Evolutionary conservation across 2,113 vertebrate genomes (phyloP).

Genomic region (Tamias sibiricus): DNA sequence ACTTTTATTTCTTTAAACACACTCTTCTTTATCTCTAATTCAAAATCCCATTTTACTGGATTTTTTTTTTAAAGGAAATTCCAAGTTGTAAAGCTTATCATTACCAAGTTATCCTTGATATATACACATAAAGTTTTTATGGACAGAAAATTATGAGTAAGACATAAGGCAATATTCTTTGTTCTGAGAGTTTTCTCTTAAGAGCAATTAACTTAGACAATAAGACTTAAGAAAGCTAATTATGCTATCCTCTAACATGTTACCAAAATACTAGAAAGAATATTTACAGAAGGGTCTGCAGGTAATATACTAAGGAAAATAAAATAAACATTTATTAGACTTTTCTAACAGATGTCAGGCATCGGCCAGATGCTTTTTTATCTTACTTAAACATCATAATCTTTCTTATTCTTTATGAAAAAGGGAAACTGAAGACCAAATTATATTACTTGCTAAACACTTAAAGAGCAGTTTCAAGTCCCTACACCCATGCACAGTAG

Average conservation of each 20-base stretch:
- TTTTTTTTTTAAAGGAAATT: background rate
- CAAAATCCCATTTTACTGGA: constrained; percentile 16
- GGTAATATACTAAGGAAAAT: background rate
- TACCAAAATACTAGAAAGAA: background rate
- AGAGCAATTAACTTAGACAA: background rate
- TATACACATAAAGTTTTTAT: background rate
- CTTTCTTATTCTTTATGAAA: constrained; percentile 21
- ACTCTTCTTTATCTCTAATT: background rate
- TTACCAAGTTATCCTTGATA: background rate
- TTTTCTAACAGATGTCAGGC: background rate
- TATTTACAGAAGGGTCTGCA: constrained; percentile 4
- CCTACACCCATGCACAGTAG: background rate
- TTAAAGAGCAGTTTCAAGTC: background rate
- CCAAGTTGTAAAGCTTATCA: background rate
- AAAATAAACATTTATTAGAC: background rate
- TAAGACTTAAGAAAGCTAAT: background rate
- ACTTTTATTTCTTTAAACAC: background rate
- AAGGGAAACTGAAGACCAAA: background rate
- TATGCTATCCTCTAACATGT: background rate
- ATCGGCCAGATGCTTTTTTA: background rate
- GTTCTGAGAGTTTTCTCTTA: background rate
- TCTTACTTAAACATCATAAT: background rate
- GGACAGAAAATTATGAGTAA: background rate
- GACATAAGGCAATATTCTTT: background rate
- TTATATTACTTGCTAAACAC: background rate